Percentiles rank a stretch among this genome's conserved stretches.
Conservation (phyloP, 2,797 vertebrate species). For the Sandelia bainsii region DNA sequence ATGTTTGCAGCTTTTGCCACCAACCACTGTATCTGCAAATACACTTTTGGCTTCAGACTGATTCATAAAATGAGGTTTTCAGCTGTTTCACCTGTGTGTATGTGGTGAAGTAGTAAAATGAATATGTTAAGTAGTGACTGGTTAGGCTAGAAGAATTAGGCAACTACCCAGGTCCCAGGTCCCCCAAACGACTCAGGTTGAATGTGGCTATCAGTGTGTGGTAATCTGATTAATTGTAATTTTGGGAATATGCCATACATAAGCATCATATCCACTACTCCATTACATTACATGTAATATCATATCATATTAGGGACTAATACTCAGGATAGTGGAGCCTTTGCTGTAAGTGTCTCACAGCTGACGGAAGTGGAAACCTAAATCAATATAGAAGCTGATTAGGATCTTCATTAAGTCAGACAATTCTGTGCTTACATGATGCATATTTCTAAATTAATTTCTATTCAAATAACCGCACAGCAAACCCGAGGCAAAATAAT, state of each 20-base stretch:
- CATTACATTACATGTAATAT: background rate
- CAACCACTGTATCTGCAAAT: slow-evolving; percentile 2
- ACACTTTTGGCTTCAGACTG: slow-evolving; percentile 22
- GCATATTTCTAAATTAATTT: slow-evolving; percentile 26
- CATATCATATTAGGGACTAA: background rate
- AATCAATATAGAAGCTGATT: slow-evolving; percentile 18
- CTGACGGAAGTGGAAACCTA: slow-evolving; percentile 8
- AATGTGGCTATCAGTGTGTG: slow-evolving; percentile 17
- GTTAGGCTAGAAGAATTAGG: background rate
- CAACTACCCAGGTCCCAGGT: background rate
- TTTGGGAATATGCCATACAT: background rate
- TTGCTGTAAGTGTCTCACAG: slow-evolving; percentile 1
- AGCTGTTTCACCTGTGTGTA: slow-evolving; percentile 19
- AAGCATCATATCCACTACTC: background rate
- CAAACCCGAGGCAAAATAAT: slow-evolving; percentile 34
- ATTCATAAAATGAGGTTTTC: slow-evolving; percentile 13
- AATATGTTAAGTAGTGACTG: background rate
- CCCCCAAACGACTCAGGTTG: slow-evolving; percentile 1
- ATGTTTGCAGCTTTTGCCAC: slow-evolving; percentile 19
- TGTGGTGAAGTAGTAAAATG: background rate
- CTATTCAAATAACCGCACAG: slow-evolving; percentile 24
- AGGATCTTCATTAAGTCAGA: slow-evolving; percentile 19
- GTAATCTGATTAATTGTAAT: background rate
- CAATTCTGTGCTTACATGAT: slow-evolving; percentile 18
- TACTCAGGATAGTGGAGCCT: background rate